Conservation (phyloP, 2,797 vertebrate species). For the Masticophis lateralis region DNA sequence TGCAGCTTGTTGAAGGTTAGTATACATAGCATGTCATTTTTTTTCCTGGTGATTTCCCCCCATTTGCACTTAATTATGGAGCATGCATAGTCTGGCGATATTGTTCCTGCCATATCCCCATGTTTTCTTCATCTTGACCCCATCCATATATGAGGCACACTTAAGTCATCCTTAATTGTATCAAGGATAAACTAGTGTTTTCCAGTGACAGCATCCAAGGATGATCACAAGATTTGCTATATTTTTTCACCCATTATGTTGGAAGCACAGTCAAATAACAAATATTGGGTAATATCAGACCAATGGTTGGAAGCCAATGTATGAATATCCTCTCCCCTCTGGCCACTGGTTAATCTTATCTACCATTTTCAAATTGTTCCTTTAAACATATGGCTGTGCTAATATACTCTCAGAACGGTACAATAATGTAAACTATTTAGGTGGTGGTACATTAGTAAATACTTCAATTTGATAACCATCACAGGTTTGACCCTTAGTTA, state of each 20-base stretch:
- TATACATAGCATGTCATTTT: not conserved
- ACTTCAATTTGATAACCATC: too few species aligned
- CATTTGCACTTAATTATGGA: not conserved
- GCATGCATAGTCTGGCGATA: not conserved
- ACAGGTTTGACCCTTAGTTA: not conserved
- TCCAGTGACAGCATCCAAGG: not conserved
- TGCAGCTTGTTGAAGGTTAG: not conserved
- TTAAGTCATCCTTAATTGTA: not conserved
- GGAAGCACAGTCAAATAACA: not conserved
- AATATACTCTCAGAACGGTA: not conserved
- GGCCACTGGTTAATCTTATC: not conserved
- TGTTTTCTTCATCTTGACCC: not conserved
- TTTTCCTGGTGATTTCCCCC: not conserved
- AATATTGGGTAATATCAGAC: not conserved
- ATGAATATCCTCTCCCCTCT: not conserved
- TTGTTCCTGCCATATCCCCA: not conserved
- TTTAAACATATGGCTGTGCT: not conserved
- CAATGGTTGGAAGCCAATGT: not conserved
- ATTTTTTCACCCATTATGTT: not conserved
- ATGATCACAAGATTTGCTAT: not conserved
- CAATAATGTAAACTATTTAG: not conserved
- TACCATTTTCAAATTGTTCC: not conserved
- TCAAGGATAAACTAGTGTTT: not conserved
- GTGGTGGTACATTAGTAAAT: not conserved
- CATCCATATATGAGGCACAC: not conserved